Base-by-base conservation (phyloP, 2,888 invertebrate species). In the Hyalella azteca region DNA sequence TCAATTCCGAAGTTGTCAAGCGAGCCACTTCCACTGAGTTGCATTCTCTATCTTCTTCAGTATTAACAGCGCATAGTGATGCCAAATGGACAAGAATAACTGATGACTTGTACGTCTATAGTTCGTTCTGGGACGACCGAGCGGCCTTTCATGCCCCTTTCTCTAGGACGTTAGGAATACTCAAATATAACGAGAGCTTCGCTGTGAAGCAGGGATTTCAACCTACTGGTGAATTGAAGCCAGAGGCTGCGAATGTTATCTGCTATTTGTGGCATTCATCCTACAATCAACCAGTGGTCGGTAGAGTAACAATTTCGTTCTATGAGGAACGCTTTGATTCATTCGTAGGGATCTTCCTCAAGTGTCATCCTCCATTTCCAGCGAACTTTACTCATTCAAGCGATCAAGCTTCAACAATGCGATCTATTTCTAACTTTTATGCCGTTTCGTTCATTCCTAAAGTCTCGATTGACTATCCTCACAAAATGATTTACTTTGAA, bases 71-170 rank as follows among this genome's bases (percentile, higher is more conserved):
- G 9, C 45, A 45, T 15, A 11, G 45, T n/a, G n/a, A 66, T 9
- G 32, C 66, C 22, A 66, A 22, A 66, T 66, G 66, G 66, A 66
- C 39, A 36, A 66, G 86, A 78, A 81, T 87, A 11, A 85, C 85
- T 26, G 84, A 86, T 54, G 81, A 85, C 26, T 77, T 87, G 26
- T 86, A 84, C 79, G 82, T 84, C 11, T 87, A 86, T 84, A 86
- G 86, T 82, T 86, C 86, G 7, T 86, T 85, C 66, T 85, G 86
- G 83, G 87, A 87, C 73, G 76, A 60, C 29, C 78, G 85, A 48
- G 73, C 19, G 9, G 49, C 79, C 7, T n/a, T 29, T 11, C 49
- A 66, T 5, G 59, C 36, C 19, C 80, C 82, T 11, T 73, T 80
- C n/a, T 80, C 75, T 7, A 75, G 82, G 36, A 59, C 80, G 1